Evolutionary conservation across 1,140 invertebrate genomes (phyloP), one percentile per base, ranked within the genome.

Genomic region (Capitella teleta): DNA sequence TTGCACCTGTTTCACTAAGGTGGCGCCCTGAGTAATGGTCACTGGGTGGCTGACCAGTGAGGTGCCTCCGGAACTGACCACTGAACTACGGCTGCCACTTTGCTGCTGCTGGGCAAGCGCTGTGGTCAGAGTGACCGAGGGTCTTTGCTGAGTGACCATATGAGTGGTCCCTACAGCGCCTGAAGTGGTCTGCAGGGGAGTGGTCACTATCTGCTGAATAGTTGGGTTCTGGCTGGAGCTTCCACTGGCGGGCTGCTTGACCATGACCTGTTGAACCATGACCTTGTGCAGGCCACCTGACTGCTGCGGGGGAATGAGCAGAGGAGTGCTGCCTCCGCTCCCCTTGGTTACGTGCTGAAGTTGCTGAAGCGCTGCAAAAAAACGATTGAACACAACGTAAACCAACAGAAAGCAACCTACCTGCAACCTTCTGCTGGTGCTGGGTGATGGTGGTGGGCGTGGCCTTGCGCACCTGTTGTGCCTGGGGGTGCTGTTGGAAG

Each of bases 221-320:
- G 43, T 32, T 30, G n/a, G 48, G n/a, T n/a, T n/a, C n/a, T n/a
- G n/a, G n/a, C n/a, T n/a, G 44, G 18, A 53, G 51, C 40, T 43
- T 28, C 37, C 25, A 24, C 45, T 40, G 54, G 23, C 32, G 32
- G 44, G 49, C 18, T 78, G 75, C 45, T 84, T 80, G 62, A 85
- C 82, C 18, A 84, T 81, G 61, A 85, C 83, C 57, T 86, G 83
- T 25, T 52, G 50, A 10, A 52, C 42, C 43, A 43, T 52, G n/a
- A 47, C 41, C 32, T 47, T 47, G 23, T 38, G 43, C 32, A 36
- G 41, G 8, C 36, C 26, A 21, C 6, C 23, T 42, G 32, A 21
- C 34, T 52, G 50, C 19, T 37, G 42, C 6, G 19, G 49, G 18
- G 21, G 42, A 3, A 52, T 52, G 21, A 52, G 34, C 36, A 36